A percentile compares a stretch with the other conserved stretches of the same genome.
phyloP scores from a whole-genome alignment of 2,113 vertebrate genomes.

The Pachypanchax playfairii region DNA sequence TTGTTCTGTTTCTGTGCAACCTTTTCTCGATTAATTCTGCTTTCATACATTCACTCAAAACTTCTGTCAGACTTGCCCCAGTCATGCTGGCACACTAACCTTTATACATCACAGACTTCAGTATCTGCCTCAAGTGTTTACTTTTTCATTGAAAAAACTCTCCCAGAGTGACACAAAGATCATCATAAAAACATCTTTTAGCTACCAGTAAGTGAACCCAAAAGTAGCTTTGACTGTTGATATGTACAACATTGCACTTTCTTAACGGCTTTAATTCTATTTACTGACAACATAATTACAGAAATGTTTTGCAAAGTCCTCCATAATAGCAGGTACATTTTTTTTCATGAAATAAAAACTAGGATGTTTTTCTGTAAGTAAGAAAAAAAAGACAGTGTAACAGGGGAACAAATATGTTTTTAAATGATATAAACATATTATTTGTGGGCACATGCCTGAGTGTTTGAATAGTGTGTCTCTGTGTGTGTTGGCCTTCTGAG shows the following conservation, averaged over 20 bases:
- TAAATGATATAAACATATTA: no score
- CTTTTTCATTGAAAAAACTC: neutral
- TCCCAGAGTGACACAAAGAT: neutral
- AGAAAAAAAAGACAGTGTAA: no score
- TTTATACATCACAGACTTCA: neutral
- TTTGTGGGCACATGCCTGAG: no score
- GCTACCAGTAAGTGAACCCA: neutral
- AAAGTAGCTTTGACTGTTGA: neutral
- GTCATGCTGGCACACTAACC: neutral
- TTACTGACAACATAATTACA: neutral
- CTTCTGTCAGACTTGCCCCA: neutral
- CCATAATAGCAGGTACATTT: no score
- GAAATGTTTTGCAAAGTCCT: no score
- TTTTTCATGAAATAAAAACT: no score
- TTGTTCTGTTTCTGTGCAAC: no score
- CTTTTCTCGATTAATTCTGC: neutral
- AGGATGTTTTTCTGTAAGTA: no score
- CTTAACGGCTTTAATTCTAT: neutral
- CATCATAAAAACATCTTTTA: neutral
- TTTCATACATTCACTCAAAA: neutral
- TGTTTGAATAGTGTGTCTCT: no score
- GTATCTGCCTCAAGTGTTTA: neutral
- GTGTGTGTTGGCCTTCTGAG: no score
- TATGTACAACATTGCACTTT: neutral
- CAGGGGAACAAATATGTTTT: no score